Evolutionary conservation across 2,113 vertebrate species (phyloP), one percentile per base, ranked within the genome.

Genomic region (Symphodus melops): DNA sequence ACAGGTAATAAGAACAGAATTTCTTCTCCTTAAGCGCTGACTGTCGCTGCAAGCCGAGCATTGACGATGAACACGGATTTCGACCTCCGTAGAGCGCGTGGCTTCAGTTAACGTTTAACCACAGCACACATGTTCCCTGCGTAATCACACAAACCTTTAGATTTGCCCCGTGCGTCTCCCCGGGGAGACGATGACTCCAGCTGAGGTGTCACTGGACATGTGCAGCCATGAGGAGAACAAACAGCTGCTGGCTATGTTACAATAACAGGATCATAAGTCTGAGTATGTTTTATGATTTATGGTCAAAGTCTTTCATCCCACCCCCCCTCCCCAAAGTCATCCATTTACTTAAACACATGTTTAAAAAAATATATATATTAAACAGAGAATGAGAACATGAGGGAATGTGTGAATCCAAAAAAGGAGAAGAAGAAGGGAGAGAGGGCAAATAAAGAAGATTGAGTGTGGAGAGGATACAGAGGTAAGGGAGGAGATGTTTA

Each of bases 41-140:
- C n/a, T n/a, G n/a, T n/a, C n/a, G n/a, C n/a, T n/a, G n/a, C n/a
- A n/a, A n/a, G n/a, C 44, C 39, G 3, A 65, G 39, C 55, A 46
- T 19, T 49, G 21, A 83, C 14, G 46, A 44, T 21, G n/a, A n/a
- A n/a, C n/a, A n/a, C n/a, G n/a, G n/a, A n/a, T n/a, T n/a, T n/a
- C n/a, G n/a, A n/a, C n/a, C 28, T 19, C 9, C 67, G 5, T 52
- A 36, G 75, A 46, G 61, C 67, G 33, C 73, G 69, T 62, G 79
- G 60, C 61, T 55, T 48, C 36, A 72, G 71, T 77, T 85, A 75
- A 86, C 81, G 65, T 76, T 77, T 83, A 80, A 89, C 76, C 25
- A 67, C 60, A 53, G 41, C 37, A 2, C 69, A 65, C 67, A 60
- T 52, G 58, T 76, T 70, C 52, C 44, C 58, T 51, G 21, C 44